A percentile compares a stretch with the other conserved stretches of the same genome.
phyloP scores from a whole-genome alignment of 2,113 vertebrate species.

The Coturnix japonica region DNA sequence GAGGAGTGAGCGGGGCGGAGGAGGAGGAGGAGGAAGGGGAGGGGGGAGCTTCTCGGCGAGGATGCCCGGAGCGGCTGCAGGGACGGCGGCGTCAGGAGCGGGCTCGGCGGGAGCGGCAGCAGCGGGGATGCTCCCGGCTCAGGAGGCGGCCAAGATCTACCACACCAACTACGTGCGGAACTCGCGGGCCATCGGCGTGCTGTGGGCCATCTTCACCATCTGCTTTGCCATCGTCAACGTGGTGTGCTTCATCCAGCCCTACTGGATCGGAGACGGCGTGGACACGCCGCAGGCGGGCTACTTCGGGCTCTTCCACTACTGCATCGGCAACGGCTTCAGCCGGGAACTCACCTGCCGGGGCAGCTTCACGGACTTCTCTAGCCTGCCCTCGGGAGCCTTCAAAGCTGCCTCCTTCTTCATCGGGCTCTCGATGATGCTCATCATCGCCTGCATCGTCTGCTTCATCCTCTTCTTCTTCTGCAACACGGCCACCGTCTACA shows the following conservation, averaged over 20 bases:
- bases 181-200: slow-evolving; percentile 93
- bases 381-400: slow-evolving; percentile 92
- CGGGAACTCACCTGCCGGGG: slow-evolving; percentile 92
- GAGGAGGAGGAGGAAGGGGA: slow-evolving; percentile 37
- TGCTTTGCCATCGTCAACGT: slow-evolving; percentile 95
- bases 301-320: slow-evolving; percentile 97
- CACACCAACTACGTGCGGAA: slow-evolving; percentile 95
- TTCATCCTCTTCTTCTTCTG: slow-evolving; percentile 98
- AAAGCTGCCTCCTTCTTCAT: slow-evolving; percentile 97
- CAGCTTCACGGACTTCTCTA: slow-evolving; percentile 95
- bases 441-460: slow-evolving; percentile 92
- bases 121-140: slow-evolving; percentile 90
- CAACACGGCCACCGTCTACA: slow-evolving; percentile 96
- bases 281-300: slow-evolving; percentile 94
- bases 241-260: slow-evolving; percentile 95
- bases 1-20: background rate
- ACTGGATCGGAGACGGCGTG: slow-evolving; percentile 97
- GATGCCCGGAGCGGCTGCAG: slow-evolving; percentile 67
- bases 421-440: slow-evolving; percentile 95
- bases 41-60: slow-evolving; percentile 56
- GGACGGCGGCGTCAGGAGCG: slow-evolving; percentile 65
- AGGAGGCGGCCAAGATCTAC: slow-evolving; percentile 95
- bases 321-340: slow-evolving; percentile 89
- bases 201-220: slow-evolving; percentile 98
- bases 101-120: slow-evolving; percentile 79